Conservation (phyloP, 2,888 invertebrate species). For the Brassicogethes aeneus region DNA sequence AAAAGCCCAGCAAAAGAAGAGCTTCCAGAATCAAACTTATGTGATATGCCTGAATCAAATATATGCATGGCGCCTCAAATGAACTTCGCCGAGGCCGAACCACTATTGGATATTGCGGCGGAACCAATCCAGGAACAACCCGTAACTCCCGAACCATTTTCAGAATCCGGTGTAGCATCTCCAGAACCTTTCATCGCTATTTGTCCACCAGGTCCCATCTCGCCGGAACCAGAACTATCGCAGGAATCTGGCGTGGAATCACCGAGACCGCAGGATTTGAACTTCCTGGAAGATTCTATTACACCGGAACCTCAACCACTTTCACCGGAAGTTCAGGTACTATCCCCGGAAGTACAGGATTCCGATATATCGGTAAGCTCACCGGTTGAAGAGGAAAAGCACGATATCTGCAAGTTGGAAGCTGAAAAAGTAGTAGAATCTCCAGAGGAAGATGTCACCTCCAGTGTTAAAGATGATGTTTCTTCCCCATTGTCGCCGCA, state of each 20-base stretch:
- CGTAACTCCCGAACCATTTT: not conserved
- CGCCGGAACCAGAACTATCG: constrained; percentile 7
- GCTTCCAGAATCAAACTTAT: too few relatives aligned
- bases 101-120: too few relatives aligned
- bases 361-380: constrained; percentile 4
- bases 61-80: too few relatives aligned
- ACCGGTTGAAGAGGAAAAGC: constrained; percentile 1
- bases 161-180: constrained; percentile 1
- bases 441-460: constrained; percentile 32
- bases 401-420: constrained; percentile 6
- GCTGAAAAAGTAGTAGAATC: constrained; percentile 12
- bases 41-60: constrained; percentile 5
- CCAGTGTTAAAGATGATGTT: constrained; percentile 33
- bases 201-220: not conserved
- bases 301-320: constrained; percentile 3
- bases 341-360: constrained; percentile 7
- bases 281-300: constrained; percentile 8
- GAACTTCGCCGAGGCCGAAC: too few relatives aligned
- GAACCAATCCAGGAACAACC: too few relatives aligned
- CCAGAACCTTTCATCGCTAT: constrained; percentile 6
- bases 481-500: constrained; percentile 15
- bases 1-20: too few relatives aligned
- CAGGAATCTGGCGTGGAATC: constrained; percentile 5
- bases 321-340: constrained; percentile 1
- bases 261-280: constrained; percentile 2